phyloP scores from a whole-genome alignment of 2,113 vertebrate genomes.

The Oreochromis spilurus region DNA sequence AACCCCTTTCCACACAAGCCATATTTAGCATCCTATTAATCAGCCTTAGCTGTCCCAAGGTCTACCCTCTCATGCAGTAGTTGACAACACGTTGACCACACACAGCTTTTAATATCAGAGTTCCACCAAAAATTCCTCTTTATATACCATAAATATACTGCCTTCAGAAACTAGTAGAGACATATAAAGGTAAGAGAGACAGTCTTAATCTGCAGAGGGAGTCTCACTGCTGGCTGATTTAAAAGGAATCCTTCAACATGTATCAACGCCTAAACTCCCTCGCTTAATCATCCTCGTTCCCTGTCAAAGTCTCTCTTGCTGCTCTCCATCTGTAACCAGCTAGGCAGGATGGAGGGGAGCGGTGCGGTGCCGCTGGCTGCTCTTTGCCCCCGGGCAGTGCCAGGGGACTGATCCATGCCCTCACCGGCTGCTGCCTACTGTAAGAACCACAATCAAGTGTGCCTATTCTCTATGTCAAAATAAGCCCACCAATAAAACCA shows the following conservation, averaged over 20 bases:
- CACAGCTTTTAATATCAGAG: neutral
- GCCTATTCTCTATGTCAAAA: neutral
- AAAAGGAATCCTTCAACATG: neutral
- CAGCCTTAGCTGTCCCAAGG: neutral
- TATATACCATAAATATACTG: neutral
- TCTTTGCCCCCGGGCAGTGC: slow-evolving; percentile 14
- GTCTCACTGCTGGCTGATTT: neutral
- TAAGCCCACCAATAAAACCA: neutral
- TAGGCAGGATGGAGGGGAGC: neutral
- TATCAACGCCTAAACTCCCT: neutral
- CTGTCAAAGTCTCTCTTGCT: neutral
- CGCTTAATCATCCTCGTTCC: neutral
- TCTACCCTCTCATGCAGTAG: neutral
- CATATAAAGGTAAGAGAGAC: neutral
- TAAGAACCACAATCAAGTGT: neutral
- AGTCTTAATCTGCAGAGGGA: neutral
- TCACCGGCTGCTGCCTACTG: slow-evolving; percentile 11
- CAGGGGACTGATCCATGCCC: slow-evolving; percentile 19
- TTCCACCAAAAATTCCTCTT: neutral
- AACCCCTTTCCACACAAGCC: neutral
- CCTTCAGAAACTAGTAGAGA: neutral
- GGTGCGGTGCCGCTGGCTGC: neutral
- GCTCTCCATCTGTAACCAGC: neutral
- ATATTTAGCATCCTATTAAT: neutral
- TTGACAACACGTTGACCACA: neutral